Percentiles rank a stretch among this genome's conserved stretches.
These are phyloP conservation scores for Stenodera caucasica DNA, from an alignment of 2,888 invertebrate genomes.

Conservation along the genomic window DNA sequence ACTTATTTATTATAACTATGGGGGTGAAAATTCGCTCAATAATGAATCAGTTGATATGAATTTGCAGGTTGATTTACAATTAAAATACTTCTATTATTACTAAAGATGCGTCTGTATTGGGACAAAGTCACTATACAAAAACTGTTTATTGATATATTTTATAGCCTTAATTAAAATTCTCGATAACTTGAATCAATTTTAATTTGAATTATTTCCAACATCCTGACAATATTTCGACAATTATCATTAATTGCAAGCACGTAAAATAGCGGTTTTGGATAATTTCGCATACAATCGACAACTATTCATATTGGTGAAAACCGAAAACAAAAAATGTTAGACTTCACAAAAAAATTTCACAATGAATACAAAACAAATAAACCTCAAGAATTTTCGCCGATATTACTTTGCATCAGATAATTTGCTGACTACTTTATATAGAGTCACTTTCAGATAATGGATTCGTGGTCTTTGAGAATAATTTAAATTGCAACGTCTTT, in stretches of 20 bases:
- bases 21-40: too few relatives aligned
- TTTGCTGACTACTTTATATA: too few relatives aligned
- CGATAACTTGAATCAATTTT: neutral
- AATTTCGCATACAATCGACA: conserved; percentile 8
- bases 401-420: too few relatives aligned
- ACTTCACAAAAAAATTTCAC: neutral
- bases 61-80: too few relatives aligned
- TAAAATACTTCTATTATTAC: too few relatives aligned
- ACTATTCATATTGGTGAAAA: neutral
- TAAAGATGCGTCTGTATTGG: too few relatives aligned
- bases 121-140: too few relatives aligned
- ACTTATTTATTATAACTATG: too few relatives aligned
- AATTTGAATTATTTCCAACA: neutral
- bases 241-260: neutral
- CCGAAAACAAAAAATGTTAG: neutral
- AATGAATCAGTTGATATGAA: neutral
- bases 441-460: too few relatives aligned
- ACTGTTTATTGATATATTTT: too few relatives aligned
- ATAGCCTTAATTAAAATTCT: too few relatives aligned
- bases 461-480: neutral
- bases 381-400: too few relatives aligned
- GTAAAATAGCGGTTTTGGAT: neutral
- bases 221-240: neutral
- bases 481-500: neutral
- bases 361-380: neutral